Evolutionary conservation across 2,888 invertebrate genomes (phyloP).

Genomic region (Anticlea derivata): DNA sequence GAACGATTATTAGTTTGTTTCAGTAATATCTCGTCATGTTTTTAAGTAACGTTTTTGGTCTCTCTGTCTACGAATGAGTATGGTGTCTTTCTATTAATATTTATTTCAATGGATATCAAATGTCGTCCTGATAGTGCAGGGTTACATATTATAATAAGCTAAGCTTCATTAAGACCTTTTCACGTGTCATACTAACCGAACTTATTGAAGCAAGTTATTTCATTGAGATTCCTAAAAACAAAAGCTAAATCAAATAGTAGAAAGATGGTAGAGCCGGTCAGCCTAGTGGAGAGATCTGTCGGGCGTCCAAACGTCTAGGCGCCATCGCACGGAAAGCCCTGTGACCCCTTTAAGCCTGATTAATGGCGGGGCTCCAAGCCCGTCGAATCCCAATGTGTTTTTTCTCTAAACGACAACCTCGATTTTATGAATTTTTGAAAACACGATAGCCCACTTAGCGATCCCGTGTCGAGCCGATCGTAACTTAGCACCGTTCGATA

Average conservation of each 20-base stretch:
- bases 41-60: too few species aligned
- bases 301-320: conserved; percentile 54
- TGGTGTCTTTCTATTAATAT: too few species aligned
- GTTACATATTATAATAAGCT: too few species aligned
- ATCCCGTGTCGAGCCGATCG: conserved; percentile 68
- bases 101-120: too few species aligned
- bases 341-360: conserved; percentile 69
- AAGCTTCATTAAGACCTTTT: too few species aligned
- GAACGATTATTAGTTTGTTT: neutral
- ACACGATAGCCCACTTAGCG: conserved; percentile 82
- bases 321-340: conserved; percentile 51
- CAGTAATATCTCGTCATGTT: neutral
- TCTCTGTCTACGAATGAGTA: too few species aligned
- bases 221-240: too few species aligned
- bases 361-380: conserved; percentile 54
- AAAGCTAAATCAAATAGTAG: conserved; percentile 6
- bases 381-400: conserved; percentile 56
- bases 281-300: conserved; percentile 34
- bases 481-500: conserved; percentile 75
- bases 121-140: too few species aligned
- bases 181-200: too few species aligned
- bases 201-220: too few species aligned
- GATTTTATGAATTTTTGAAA: conserved; percentile 71
- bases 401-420: conserved; percentile 59
- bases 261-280: conserved; percentile 17